A percentile compares a stretch with the other conserved stretches of the same genome.
Conservation (phyloP, 1,140 invertebrate species). For the Macrocentrus cingulum region DNA sequence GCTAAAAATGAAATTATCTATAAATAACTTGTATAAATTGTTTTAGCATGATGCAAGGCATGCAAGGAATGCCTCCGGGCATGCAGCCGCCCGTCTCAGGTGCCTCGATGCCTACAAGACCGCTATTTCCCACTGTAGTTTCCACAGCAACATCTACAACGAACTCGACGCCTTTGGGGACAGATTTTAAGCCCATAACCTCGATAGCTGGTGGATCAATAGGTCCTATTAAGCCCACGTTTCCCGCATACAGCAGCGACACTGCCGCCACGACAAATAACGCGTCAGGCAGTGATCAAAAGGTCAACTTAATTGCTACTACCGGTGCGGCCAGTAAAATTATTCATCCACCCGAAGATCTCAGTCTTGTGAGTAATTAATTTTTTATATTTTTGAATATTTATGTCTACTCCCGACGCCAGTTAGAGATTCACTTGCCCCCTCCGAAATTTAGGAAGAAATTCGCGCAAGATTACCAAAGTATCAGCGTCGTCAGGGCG, state of each 20-base stretch:
- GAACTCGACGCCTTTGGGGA: conserved; percentile 62
- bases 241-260: conserved; percentile 69
- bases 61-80: conserved; percentile 63
- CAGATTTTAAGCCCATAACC: conserved; percentile 67
- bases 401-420: no score
- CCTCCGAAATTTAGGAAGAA: conserved; percentile 70
- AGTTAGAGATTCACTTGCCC: no score
- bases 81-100: conserved; percentile 61
- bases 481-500: conserved; percentile 65
- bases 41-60: conserved; percentile 55
- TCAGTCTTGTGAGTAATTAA: conserved; percentile 71
- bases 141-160: conserved; percentile 63
- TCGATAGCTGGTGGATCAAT: conserved; percentile 58
- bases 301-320: conserved; percentile 73
- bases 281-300: conserved; percentile 59
- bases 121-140: conserved; percentile 74
- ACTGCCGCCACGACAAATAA: conserved; percentile 49
- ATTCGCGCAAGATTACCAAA: conserved; percentile 74
- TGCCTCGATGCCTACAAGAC: conserved; percentile 65
- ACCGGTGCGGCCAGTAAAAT: conserved; percentile 87
- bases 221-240: conserved; percentile 70
- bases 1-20: conserved; percentile 29
- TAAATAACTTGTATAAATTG: conserved; percentile 18
- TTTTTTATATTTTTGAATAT: background rate
- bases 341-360: conserved; percentile 91